Percentiles rank a stretch among this genome's conserved stretches.
Conservation (phyloP, 1,140 invertebrate species). For the Temnothorax longispinosus region DNA sequence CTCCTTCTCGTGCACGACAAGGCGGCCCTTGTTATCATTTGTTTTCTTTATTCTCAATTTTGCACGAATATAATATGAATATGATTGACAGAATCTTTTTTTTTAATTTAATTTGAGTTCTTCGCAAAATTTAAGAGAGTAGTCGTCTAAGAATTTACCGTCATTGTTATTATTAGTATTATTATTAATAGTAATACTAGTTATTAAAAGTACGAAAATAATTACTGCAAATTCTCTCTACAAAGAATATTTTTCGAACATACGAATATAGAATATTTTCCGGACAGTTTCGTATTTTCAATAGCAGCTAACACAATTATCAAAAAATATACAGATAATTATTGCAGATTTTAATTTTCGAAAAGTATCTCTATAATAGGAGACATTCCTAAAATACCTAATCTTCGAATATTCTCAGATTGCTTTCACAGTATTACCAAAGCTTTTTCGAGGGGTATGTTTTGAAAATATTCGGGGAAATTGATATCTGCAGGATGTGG, state of each 20-base stretch:
- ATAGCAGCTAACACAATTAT: neutral
- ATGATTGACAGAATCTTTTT: neutral
- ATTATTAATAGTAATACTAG: no score
- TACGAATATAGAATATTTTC: neutral
- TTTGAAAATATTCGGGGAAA: neutral
- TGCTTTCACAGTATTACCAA: neutral
- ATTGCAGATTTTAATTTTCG: neutral
- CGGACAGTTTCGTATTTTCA: neutral
- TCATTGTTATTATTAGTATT: no score
- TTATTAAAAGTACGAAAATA: no score
- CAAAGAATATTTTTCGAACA: neutral
- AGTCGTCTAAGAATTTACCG: neutral
- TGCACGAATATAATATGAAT: neutral
- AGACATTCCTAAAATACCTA: neutral
- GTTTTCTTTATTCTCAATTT: slow-evolving; percentile 3
- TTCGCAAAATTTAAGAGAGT: neutral
- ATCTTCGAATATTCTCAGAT: neutral
- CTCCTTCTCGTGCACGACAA: neutral
- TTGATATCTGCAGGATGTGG: neutral
- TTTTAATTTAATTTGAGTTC: neutral
- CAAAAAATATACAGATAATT: neutral
- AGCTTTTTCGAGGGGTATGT: neutral
- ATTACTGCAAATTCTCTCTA: neutral
- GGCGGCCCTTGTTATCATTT: neutral
- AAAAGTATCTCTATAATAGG: neutral